Base-by-base conservation (phyloP, 2,797 vertebrate genomes). In the Momotus momota region DNA sequence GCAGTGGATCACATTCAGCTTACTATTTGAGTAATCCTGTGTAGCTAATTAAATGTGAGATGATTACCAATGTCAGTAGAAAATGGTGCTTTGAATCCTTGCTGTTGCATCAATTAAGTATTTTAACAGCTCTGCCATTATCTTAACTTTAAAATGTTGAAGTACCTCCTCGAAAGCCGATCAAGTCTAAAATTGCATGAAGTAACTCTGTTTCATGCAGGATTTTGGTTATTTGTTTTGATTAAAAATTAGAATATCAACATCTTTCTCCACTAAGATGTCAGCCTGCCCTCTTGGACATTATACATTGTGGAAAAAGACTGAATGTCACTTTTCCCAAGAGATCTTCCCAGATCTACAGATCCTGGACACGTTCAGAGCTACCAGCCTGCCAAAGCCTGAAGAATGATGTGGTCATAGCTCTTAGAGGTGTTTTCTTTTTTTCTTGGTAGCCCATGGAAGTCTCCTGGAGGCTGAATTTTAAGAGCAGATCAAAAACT, bases 31-130 rank as follows among this genome's bases (percentile, higher is more conserved):
- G 29, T 20, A 14, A 3, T 61, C 10, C 20, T 72, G 74, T 35
- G 4, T 29, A 84, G 38, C 14, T 64, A 54, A 26, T 72, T 61
- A 69, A 90, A 46, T 45, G 35, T 46, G 45, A 77, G 20, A 5
- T 43, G 12, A 19, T 38, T 2, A 0, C 40, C 45, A n/a, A 0
- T 26, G 20, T 45, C 31, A 52, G 29, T 46, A 41, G 29, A 35
- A 84, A 61, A 55, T 55, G 41, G 33, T 22, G 6, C 33, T 78
- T 85, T 35, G 51, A 70, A 51, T 77, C 40, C 35, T 41, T 78
- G 48, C 3, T 90, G 27, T 81, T 81, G 22, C 52, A 70, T 71
- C 48, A 64, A 0, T 35, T 41, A 43, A 43, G 4, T 14, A 12
- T 77, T 89, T 66, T 62, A 70, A 58, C 40, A 54, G 33, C 49